These are phyloP conservation scores for Akabosia matsudoensis DNA, from an alignment of 1,140 invertebrate species.

Conservation along the genomic window DNA sequence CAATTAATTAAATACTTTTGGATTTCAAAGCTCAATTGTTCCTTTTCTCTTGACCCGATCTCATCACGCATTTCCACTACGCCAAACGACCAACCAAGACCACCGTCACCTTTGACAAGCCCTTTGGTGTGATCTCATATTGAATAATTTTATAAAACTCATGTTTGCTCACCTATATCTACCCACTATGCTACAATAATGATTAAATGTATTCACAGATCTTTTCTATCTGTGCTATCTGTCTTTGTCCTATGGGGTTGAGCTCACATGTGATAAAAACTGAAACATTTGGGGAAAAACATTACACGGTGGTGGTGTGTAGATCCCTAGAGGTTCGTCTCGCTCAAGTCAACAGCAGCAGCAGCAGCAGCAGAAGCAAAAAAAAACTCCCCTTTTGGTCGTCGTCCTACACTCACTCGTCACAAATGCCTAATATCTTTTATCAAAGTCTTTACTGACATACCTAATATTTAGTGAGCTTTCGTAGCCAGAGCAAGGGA, in stretches of 20 bases:
- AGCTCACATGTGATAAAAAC: constrained; percentile 25
- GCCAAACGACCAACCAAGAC: no score
- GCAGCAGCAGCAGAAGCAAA: constrained; percentile 17
- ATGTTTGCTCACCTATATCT: no score
- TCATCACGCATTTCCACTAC: no score
- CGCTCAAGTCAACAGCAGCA: constrained; percentile 1
- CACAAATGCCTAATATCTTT: constrained; percentile 22
- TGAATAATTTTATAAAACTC: no score
- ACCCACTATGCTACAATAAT: no score
- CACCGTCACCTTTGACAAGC: no score
- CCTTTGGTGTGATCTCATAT: no score
- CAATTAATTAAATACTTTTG: no score
- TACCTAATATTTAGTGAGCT: constrained; percentile 20
- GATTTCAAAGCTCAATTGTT: no score
- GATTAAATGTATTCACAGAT: background rate
- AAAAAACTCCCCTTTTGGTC: constrained; percentile 21
- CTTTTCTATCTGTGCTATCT: background rate
- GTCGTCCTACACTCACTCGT: constrained; percentile 19
- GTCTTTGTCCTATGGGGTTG: constrained; percentile 17
- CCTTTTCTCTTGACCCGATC: no score
- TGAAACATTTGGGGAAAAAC: constrained; percentile 25
- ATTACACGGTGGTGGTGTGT: constrained; percentile 23
- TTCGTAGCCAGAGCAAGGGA: background rate
- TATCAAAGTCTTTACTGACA: constrained; percentile 7
- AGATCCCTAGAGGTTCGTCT: constrained; percentile 23